Conservation (phyloP, 1,140 invertebrate species). For the Drosophila rhopaloa region DNA sequence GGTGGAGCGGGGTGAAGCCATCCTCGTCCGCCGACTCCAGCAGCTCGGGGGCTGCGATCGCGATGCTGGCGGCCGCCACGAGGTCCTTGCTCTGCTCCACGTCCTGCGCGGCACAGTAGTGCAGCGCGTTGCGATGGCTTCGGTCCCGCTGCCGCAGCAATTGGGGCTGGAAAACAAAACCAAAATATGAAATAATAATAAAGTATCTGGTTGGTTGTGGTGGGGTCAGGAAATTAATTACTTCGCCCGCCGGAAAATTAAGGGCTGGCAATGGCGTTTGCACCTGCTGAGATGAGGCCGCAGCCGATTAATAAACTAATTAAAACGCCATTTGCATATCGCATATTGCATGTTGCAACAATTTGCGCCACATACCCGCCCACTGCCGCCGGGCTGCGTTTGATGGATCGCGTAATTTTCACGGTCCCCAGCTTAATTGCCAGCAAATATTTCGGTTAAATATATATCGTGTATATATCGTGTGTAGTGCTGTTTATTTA, state of each 20-base stretch:
- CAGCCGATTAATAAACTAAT: conserved; percentile 80
- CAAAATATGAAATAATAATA: background rate
- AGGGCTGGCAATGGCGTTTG: conserved; percentile 1
- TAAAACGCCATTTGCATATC: conserved; percentile 79
- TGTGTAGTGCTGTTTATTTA: conserved; percentile 19
- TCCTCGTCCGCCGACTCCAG: conserved; percentile 94
- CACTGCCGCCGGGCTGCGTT: conserved; percentile 9
- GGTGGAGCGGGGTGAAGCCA: conserved; percentile 96
- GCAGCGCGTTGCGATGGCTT: conserved; percentile 93
- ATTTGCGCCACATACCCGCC: background rate
- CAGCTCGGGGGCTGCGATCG: conserved; percentile 90
- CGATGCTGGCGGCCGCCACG: conserved; percentile 87
- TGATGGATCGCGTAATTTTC: conserved; percentile 57
- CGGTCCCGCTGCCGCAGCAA: conserved; percentile 89
- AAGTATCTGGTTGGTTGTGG: background rate
- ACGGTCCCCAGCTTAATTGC: conserved; percentile 52
- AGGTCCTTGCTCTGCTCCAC: conserved; percentile 86
- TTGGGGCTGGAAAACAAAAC: conserved; percentile 85
- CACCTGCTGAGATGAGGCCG: conserved; percentile 9
- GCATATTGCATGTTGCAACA: conserved; percentile 41
- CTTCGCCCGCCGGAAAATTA: conserved; percentile 6
- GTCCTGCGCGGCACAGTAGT: conserved; percentile 91
- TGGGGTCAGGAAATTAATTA: conserved; percentile 40
- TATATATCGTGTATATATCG: background rate
- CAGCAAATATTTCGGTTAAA: conserved; percentile 51